A percentile compares a stretch with the other conserved stretches of the same genome.
These are phyloP conservation scores for Ophonus ardosiacus DNA, from an alignment of 2,888 invertebrate genomes.

Conservation along the genomic window DNA sequence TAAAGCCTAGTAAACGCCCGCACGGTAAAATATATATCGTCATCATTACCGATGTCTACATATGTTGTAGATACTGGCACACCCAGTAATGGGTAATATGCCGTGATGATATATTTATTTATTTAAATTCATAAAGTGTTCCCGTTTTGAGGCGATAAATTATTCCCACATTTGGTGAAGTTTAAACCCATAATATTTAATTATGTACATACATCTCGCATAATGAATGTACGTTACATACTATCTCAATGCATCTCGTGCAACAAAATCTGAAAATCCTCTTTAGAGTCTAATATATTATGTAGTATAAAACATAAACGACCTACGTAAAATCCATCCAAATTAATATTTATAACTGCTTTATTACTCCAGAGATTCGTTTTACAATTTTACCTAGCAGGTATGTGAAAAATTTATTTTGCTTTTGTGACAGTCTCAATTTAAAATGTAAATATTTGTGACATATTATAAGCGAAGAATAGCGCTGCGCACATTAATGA, in stretches of 20 bases:
- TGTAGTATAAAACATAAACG: conserved; percentile 10
- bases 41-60: no score
- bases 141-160: neutral
- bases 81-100: no score
- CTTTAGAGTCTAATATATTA: neutral
- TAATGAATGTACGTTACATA: neutral
- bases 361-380: conserved; percentile 30
- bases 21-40: no score
- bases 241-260: neutral
- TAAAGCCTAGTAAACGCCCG: no score
- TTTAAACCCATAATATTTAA: neutral
- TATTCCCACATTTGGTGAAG: neutral
- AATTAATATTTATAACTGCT: conserved; percentile 45
- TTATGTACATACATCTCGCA: neutral
- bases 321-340: conserved; percentile 3
- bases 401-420: conserved; percentile 9
- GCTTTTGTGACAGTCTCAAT: conserved; percentile 22
- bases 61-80: no score
- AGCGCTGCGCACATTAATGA: neutral
- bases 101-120: no score
- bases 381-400: neutral
- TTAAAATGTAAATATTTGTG: conserved; percentile 46
- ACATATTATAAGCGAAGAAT: neutral
- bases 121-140: neutral
- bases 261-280: conserved; percentile 28